These are phyloP conservation scores for Sebastes reedi DNA, from an alignment of 2,797 vertebrate species.

Conservation along the genomic window DNA sequence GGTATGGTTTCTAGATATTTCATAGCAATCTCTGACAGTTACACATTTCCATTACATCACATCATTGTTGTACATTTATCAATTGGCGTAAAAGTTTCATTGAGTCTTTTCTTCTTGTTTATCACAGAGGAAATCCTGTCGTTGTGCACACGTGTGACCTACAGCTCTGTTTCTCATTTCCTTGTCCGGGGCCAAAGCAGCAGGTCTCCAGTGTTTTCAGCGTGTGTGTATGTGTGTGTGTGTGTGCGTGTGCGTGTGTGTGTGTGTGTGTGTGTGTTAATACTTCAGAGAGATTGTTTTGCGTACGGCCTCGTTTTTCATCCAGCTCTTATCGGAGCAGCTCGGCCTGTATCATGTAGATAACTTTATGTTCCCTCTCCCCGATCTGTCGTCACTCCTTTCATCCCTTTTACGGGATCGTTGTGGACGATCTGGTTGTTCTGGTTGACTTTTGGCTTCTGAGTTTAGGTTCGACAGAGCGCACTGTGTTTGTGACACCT, in stretches of 20 bases:
- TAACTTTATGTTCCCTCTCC: conserved; percentile 21
- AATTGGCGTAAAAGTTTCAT: background rate
- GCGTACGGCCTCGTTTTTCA: background rate
- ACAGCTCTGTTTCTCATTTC: conserved; percentile 28
- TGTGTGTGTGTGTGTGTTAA: background rate
- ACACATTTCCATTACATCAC: background rate
- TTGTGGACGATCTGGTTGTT: background rate
- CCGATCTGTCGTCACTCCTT: background rate
- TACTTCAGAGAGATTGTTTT: conserved; percentile 18
- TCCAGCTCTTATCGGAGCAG: conserved; percentile 26
- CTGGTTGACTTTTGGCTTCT: background rate
- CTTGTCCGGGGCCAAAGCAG: conserved; percentile 8
- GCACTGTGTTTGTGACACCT: background rate
- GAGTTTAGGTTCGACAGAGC: background rate
- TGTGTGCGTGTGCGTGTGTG: background rate
- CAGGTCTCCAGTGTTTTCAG: background rate
- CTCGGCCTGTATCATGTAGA: conserved; percentile 19
- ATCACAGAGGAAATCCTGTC: conserved; percentile 11
- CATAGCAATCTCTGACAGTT: background rate
- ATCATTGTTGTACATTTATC: background rate
- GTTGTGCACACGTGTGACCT: background rate
- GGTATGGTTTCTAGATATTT: accelerated
- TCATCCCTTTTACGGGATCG: conserved; percentile 13
- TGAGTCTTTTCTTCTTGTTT: background rate
- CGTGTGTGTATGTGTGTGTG: background rate